A percentile compares a stretch with the other conserved stretches of the same genome.
Evolutionary conservation across 2,113 vertebrate genomes (phyloP).

Genomic region (Lamprologus tigripictilis): DNA sequence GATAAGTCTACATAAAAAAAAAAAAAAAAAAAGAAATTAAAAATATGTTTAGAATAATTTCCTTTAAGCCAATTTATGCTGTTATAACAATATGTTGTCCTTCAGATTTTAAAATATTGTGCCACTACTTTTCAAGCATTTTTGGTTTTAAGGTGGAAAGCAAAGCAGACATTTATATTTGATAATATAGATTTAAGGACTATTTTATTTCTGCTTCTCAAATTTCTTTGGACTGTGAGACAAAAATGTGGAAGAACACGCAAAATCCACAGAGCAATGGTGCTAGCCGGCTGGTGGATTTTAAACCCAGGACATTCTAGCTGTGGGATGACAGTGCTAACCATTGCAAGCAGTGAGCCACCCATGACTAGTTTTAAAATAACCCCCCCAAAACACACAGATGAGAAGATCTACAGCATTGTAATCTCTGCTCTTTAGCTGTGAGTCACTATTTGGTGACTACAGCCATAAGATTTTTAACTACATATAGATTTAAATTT

Average conservation of each 20-base stretch:
- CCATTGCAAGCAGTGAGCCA: neutral
- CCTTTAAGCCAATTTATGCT: neutral
- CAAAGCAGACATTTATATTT: neutral
- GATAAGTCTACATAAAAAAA: no score
- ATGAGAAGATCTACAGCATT: neutral
- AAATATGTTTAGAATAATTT: neutral
- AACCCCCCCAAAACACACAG: accelerated
- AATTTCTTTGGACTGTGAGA: neutral
- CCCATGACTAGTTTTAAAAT: neutral
- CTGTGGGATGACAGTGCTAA: neutral
- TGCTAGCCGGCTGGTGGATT: neutral
- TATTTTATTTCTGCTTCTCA: neutral
- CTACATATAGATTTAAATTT: neutral
- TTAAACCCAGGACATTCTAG: neutral
- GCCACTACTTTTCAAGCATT: neutral
- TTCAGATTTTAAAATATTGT: neutral
- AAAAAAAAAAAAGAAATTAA: accelerated
- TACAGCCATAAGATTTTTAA: neutral
- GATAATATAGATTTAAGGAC: neutral
- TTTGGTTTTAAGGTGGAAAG: neutral
- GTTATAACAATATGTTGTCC: neutral
- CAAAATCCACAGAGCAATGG: neutral
- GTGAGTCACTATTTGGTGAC: neutral
- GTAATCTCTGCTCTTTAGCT: neutral
- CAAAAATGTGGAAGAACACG: neutral